Percentiles rank a stretch among this genome's conserved stretches.
Evolutionary conservation across 2,113 vertebrate species (phyloP).

Genomic region (Ochotona curzoniae): DNA sequence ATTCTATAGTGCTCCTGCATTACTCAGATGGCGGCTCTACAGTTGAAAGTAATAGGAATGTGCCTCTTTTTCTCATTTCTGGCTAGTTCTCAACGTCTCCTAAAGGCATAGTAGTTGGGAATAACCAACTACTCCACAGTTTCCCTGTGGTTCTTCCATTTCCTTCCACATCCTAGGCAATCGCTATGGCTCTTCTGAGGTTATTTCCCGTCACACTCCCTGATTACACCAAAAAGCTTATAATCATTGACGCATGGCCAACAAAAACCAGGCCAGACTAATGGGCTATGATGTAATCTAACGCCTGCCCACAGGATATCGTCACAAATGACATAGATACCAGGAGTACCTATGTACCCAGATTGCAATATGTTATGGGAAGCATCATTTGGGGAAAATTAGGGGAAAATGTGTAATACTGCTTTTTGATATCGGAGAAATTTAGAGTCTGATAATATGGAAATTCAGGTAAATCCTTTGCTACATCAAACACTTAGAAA

Average conservation of each 20-base stretch:
- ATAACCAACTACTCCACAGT: not conserved
- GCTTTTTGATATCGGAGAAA: conserved; percentile 43
- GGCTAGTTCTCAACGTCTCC: not conserved
- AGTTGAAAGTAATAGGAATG: conserved; percentile 29
- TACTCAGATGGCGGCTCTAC: not conserved
- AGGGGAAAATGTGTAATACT: conserved; percentile 36
- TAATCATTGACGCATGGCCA: not conserved
- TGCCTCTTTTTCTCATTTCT: not conserved
- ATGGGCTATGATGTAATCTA: not conserved
- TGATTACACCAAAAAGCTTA: not conserved
- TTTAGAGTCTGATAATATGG: not conserved
- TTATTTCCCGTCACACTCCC: not conserved
- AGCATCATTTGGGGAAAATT: not conserved
- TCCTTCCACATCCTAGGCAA: not conserved
- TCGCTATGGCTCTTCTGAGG: not conserved
- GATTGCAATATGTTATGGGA: not conserved
- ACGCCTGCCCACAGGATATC: not conserved
- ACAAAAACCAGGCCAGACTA: not conserved
- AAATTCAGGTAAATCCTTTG: not conserved
- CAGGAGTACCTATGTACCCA: not conserved
- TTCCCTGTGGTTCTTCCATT: not conserved
- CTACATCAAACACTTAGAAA: conserved; percentile 43
- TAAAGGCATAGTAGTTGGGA: not conserved
- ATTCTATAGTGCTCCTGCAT: not conserved
- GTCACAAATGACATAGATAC: not conserved